Percentiles rank a stretch among this genome's conserved stretches.
Evolutionary conservation across 2,888 invertebrate genomes (phyloP).

Genomic region (Melieria crassipennis): DNA sequence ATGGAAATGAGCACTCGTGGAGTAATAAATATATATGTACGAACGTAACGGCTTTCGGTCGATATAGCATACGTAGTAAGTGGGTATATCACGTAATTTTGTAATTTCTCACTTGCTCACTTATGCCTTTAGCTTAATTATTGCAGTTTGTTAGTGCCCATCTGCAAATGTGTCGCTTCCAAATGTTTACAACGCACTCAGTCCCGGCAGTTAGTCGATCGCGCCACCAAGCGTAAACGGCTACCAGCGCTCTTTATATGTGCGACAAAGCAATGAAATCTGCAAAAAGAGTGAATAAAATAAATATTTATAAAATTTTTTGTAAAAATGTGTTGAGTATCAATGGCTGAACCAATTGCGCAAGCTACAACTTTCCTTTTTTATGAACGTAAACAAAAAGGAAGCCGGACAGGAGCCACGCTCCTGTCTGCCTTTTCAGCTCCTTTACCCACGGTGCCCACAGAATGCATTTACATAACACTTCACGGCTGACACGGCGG

Average conservation of each 20-base stretch:
- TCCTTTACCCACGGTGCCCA: neutral
- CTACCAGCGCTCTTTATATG: slow-evolving; percentile 33
- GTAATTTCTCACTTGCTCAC: neutral
- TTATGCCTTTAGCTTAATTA: neutral
- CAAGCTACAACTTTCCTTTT: neutral
- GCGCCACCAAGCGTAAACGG: too few species aligned
- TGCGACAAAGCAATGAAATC: slow-evolving; percentile 46
- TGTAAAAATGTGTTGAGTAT: neutral
- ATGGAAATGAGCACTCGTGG: too few species aligned
- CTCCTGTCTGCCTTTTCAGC: slow-evolving; percentile 1
- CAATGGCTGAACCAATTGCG: neutral
- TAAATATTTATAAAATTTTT: neutral
- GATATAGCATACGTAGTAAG: too few species aligned
- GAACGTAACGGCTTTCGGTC: too few species aligned
- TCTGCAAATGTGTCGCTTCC: neutral
- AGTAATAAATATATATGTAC: too few species aligned
- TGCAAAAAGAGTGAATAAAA: slow-evolving; percentile 37
- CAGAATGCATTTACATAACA: slow-evolving; percentile 26
- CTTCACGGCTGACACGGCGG: slow-evolving; percentile 6
- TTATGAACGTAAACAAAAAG: neutral
- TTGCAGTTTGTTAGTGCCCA: neutral
- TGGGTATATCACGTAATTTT: neutral
- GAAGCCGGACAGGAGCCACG: neutral
- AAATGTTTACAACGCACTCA: slow-evolving; percentile 26
- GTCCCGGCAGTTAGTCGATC: slow-evolving; percentile 17